Base-by-base conservation (phyloP, 2,797 vertebrate species). In the Miichthys miiuy region DNA sequence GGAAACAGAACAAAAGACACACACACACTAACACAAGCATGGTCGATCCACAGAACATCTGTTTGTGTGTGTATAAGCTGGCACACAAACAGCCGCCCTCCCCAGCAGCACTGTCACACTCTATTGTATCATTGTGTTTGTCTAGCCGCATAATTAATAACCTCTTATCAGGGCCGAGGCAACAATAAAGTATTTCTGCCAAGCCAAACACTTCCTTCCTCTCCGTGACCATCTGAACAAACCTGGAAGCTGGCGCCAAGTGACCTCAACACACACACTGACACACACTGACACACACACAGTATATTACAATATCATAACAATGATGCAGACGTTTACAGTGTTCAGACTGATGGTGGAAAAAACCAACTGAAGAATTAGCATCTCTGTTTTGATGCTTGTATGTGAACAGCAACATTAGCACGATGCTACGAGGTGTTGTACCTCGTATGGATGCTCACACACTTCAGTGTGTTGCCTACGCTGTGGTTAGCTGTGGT, bases 141-240 rank as follows among this genome's bases (percentile, higher is more conserved):
- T 88, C 13, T 75, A 21, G 68, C 69, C 72, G 34, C 11, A 66
- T 91, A 93, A 94, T 94, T 92, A 93, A 94, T 94, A 82, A 80
- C 21, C 38, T 68, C 80, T 92, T 93, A 91, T 94, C 92, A 85
- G 75, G 30, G 34, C 51, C 0, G 66, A 80, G 51, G 82, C 83
- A 91, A 92, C 89, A 93, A 92, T 92, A 81, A 89, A 69, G 82
- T 70, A 42, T 89, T 57, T 77, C 75, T 91, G 90, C 84, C 84
- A 73, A 86, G 83, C 25, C 50, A 27, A 82, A 47, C 64, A 58
- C 90, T 94, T 93, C 93, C 93, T 94, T 93, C 89, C 93, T 3
- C 62, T 79, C 77, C 17, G 18, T 44, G 54, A 68, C 77, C 80
- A 89, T 90, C 88, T 64, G 87, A 88, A 57, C 34, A 58, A 76